Evolutionary conservation across 2,888 invertebrate species (phyloP).

Genomic region (Gnatocerus cornutus): DNA sequence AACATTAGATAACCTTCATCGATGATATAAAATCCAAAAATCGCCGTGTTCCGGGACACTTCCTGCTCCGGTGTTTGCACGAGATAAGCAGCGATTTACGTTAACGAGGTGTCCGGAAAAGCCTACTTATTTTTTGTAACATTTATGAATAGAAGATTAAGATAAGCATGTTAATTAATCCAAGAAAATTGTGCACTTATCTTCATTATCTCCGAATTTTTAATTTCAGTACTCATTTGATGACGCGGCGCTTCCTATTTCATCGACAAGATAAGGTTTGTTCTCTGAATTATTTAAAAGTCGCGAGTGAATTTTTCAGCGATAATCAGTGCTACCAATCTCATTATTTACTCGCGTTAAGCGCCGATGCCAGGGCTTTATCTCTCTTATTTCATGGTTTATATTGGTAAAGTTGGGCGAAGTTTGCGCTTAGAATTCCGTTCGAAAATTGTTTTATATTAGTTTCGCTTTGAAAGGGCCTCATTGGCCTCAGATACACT

Average conservation of each 20-base stretch:
- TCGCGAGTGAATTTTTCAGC: slow-evolving; percentile 19
- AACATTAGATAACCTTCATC: background rate
- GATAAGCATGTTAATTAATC: slow-evolving; percentile 4
- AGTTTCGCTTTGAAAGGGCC: slow-evolving; percentile 25
- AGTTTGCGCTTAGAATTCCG: slow-evolving; percentile 36
- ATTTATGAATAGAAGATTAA: slow-evolving; percentile 11
- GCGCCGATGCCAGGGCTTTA: slow-evolving; percentile 16
- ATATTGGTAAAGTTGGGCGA: slow-evolving; percentile 39
- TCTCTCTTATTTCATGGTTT: slow-evolving; percentile 35
- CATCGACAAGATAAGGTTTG: slow-evolving; percentile 1
- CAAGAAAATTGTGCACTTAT: background rate
- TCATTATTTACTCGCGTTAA: slow-evolving; percentile 29
- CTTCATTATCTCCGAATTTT: background rate
- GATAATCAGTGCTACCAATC: slow-evolving; percentile 22
- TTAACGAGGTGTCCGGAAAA: background rate
- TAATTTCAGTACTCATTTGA: background rate
- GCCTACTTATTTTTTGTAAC: slow-evolving; percentile 1
- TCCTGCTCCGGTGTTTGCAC: background rate
- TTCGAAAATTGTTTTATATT: slow-evolving; percentile 41
- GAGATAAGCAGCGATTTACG: slow-evolving; percentile 4
- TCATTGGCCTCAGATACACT: slow-evolving; percentile 7
- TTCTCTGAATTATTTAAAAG: background rate
- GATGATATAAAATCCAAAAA: background rate
- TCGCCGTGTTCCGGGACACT: background rate
- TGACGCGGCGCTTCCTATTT: background rate